Percentiles rank a stretch among this genome's conserved stretches.
Evolutionary conservation across 53 echinoderm and acorn worm genomes (phyloP).

Genomic region (Holothuria scabra): DNA sequence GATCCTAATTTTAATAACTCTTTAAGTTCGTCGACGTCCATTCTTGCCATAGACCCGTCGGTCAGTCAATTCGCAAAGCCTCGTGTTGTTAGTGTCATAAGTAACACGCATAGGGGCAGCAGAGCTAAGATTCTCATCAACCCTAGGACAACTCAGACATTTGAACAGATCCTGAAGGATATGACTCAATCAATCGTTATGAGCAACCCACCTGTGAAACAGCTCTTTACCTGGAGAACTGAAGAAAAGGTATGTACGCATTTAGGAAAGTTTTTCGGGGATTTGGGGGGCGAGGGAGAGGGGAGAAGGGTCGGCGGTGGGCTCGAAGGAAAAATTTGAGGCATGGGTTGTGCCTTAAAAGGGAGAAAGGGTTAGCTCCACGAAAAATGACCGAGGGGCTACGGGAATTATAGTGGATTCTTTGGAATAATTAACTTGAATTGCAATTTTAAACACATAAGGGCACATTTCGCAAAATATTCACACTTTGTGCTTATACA

Average conservation of each 20-base stretch:
- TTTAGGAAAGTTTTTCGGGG: background rate
- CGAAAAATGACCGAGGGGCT: no score
- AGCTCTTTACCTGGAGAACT: slow-evolving; percentile 88
- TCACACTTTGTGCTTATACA: no score
- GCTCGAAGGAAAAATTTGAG: background rate
- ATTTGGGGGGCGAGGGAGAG: no score
- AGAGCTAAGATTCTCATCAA: slow-evolving; percentile 86
- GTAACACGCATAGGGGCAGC: slow-evolving; percentile 89
- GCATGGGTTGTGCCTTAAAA: no score
- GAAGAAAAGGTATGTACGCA: slow-evolving; percentile 76
- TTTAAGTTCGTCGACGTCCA: slow-evolving; percentile 31
- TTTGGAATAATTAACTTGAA: no score
- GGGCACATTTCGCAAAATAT: background rate
- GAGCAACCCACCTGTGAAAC: slow-evolving; percentile 79
- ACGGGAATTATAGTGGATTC: no score
- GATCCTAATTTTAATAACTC: slow-evolving; percentile 3
- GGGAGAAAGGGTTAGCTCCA: no score
- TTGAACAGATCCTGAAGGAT: slow-evolving; percentile 84
- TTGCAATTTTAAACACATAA: background rate
- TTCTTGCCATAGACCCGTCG: slow-evolving; percentile 65
- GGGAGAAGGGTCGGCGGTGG: no score
- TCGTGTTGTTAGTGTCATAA: slow-evolving; percentile 76
- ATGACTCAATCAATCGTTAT: slow-evolving; percentile 80
- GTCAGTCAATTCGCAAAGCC: slow-evolving; percentile 78
- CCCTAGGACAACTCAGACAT: slow-evolving; percentile 87